phyloP scores from a whole-genome alignment of 2,113 vertebrate genomes.

The Cyprinodon tularosa region DNA sequence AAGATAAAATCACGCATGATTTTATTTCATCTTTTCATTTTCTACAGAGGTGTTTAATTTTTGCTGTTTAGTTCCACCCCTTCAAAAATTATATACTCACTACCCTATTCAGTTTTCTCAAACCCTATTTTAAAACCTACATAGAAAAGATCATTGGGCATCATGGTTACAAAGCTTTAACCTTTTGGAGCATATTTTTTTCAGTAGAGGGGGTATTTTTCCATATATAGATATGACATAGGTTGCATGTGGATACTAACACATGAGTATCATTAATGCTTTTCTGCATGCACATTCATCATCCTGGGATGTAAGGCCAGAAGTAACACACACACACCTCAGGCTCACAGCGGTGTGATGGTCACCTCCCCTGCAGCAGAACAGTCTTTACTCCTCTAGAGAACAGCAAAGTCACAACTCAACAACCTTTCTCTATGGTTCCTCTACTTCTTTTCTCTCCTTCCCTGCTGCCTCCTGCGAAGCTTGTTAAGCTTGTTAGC shows the following conservation, averaged over 20 bases:
- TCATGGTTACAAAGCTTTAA: background rate
- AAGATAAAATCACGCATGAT: too few species aligned
- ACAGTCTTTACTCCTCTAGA: slow-evolving; percentile 48
- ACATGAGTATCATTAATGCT: slow-evolving; percentile 29
- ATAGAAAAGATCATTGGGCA: background rate
- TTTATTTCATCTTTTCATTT: too few species aligned
- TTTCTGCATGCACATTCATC: slow-evolving; percentile 58
- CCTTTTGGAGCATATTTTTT: background rate
- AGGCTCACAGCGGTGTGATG: slow-evolving; percentile 39
- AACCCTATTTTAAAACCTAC: background rate
- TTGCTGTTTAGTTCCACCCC: background rate
- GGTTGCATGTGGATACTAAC: background rate
- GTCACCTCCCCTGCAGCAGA: slow-evolving; percentile 68
- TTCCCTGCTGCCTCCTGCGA: background rate
- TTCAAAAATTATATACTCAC: background rate
- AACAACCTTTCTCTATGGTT: slow-evolving; percentile 40
- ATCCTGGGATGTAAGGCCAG: slow-evolving; percentile 50
- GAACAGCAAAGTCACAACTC: slow-evolving; percentile 57
- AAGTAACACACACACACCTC: slow-evolving; percentile 31
- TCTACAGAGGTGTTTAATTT: too few species aligned
- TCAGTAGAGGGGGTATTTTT: background rate
- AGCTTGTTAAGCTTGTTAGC: slow-evolving; percentile 34
- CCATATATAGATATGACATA: background rate
- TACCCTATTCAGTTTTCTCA: background rate
- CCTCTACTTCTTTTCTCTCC: background rate